phyloP scores from a whole-genome alignment of 23 tunicate genomes.

The Styela clava region DNA sequence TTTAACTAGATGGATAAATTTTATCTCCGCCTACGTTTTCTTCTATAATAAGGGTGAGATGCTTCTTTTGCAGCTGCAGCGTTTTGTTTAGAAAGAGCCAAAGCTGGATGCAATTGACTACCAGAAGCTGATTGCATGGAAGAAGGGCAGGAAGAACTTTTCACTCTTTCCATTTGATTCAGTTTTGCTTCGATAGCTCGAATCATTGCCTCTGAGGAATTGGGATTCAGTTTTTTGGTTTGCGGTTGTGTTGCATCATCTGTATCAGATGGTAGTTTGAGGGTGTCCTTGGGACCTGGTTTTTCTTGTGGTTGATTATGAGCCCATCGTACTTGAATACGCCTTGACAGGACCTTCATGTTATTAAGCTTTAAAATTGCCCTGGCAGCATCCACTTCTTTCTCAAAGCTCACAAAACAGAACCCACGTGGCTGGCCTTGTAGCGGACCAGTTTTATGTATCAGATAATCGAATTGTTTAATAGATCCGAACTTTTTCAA shows the following conservation, averaged over 20 bases:
- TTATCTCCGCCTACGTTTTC: slow-evolving; percentile 1
- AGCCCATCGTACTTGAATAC: slow-evolving; percentile 66
- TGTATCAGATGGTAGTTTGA: slow-evolving; percentile 16
- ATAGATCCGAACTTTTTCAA: slow-evolving; percentile 52
- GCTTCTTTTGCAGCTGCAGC: slow-evolving; percentile 21
- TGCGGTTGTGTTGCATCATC: not conserved
- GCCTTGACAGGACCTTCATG: slow-evolving; percentile 38
- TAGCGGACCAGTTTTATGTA: slow-evolving; percentile 67
- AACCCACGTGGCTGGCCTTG: slow-evolving; percentile 67
- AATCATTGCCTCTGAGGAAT: slow-evolving; percentile 10
- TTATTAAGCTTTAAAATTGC: slow-evolving; percentile 46
- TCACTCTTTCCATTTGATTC: slow-evolving; percentile 17
- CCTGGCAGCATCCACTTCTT: slow-evolving; percentile 52
- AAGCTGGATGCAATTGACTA: slow-evolving; percentile 20
- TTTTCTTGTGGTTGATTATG: slow-evolving; percentile 33
- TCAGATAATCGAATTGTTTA: slow-evolving; percentile 66
- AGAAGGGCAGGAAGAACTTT: not conserved
- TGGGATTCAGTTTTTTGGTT: not conserved
- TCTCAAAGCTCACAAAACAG: slow-evolving; percentile 56
- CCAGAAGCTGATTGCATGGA: not conserved
- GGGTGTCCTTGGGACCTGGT: not conserved
- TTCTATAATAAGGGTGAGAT: slow-evolving; percentile 25
- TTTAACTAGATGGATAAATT: too few relatives aligned
- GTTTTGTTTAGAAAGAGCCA: slow-evolving; percentile 23
- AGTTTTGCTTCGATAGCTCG: slow-evolving; percentile 28